phyloP scores from a whole-genome alignment of 2,113 vertebrate species.

The Aldabrachelys gigantea region DNA sequence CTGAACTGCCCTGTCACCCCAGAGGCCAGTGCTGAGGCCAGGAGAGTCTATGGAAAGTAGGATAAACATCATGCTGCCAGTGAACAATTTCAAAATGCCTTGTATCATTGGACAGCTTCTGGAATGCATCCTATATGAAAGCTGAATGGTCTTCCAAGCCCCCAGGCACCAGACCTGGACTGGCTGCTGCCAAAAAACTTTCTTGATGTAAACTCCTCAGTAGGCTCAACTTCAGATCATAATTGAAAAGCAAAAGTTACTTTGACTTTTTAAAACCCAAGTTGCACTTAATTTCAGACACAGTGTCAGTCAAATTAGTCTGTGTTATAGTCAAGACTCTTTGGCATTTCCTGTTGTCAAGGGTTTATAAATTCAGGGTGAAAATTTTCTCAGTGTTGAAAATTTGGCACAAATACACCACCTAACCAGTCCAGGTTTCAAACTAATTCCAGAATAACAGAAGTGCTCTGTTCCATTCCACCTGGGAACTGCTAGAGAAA shows the following conservation, averaged over 20 bases:
- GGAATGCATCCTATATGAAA: background rate
- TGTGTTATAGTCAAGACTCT: background rate
- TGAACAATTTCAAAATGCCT: background rate
- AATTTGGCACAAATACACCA: background rate
- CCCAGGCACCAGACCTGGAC: background rate
- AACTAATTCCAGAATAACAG: background rate
- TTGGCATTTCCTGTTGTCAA: background rate
- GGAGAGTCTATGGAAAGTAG: background rate
- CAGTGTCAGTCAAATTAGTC: background rate
- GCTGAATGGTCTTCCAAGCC: background rate
- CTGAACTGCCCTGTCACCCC: background rate
- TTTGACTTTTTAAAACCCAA: background rate
- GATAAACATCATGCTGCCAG: background rate
- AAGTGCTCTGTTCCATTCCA: background rate
- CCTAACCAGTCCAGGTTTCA: background rate
- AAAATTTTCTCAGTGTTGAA: background rate
- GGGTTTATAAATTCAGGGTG: background rate
- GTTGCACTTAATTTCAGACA: background rate
- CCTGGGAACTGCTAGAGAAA: background rate
- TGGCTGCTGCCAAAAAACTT: background rate
- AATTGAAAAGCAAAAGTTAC: background rate
- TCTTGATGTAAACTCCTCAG: background rate
- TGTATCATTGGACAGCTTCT: background rate
- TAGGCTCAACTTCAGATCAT: background rate
- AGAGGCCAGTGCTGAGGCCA: accelerated